These are phyloP conservation scores for Amazona ochrocephala DNA, from an alignment of 2,797 vertebrate species.

Conservation along the genomic window DNA sequence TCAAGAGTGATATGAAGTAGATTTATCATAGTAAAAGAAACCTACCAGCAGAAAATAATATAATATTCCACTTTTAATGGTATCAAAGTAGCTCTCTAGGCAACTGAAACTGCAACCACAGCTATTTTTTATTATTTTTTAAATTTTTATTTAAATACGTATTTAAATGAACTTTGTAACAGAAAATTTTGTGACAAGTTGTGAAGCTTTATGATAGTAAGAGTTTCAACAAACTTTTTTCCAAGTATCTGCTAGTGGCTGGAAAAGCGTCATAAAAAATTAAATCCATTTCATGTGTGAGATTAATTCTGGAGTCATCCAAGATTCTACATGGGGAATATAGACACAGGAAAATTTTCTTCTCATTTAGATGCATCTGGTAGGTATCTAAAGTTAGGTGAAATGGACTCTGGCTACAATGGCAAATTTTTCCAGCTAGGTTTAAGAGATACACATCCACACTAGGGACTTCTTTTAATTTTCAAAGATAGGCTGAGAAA, in stretches of 20 bases:
- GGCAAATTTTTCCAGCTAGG: not conserved
- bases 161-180: not conserved
- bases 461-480: not conserved
- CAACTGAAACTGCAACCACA: not conserved
- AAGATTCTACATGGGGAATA: not conserved
- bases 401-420: not conserved
- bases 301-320: not conserved
- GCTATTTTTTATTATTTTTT: not conserved
- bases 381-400: not conserved
- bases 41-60: constrained; percentile 8
- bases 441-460: not conserved
- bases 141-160: not conserved
- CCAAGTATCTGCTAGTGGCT: not conserved
- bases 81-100: not conserved
- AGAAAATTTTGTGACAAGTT: not conserved
- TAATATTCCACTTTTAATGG: not conserved
- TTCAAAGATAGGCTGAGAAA: too few species aligned
- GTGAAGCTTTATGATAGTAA: not conserved
- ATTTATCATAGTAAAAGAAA: constrained; percentile 32
- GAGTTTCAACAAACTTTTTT: not conserved
- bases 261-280: not conserved
- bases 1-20: constrained; percentile 12
- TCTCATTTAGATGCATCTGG: not conserved
- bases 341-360: not conserved
- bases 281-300: not conserved